Base-by-base conservation (phyloP, 2,888 invertebrate species). In the Cataglyphis albicans region DNA sequence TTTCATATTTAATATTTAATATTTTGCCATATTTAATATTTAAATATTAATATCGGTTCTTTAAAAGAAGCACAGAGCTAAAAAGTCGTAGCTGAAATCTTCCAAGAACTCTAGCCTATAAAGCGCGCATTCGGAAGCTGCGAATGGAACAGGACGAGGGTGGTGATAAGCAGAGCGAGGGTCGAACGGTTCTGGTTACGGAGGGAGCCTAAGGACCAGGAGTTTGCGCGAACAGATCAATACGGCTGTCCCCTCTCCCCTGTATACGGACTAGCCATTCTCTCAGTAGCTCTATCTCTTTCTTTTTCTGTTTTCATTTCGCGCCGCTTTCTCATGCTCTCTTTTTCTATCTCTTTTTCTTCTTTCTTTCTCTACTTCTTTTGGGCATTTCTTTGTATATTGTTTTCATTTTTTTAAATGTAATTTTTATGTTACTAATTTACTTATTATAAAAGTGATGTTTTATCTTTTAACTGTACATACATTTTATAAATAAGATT, bases 141-240 rank as follows among this genome's bases (percentile, higher is more conserved):
- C 38, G 68, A 84, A 61, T 57, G 59, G 32, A 52, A 32, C 59
- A 55, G 55, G 44, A 25, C 32, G 38, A 74, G 67, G 52, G 76
- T 67, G 74, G 72, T 25, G 64, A 57, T 59, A 74, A 61, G 67
- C 41, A 25, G 44, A 65, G 68, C 35, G 74, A 72, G 86, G 52
- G 84, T 59, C 25, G 57, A n/a, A 38, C 44, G 73, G 44, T 76
- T 86, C 84, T 65, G 81, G 67, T 61, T 83, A 88, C 86, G 82
- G 86, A 88, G 84, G 84, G 73, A 86, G 84, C 81, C 86, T 90
- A 83, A 89, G 89, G 87, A 90, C 81, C 89, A 84, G 87, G 92
- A 93, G 92, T 91, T 92, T 92, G 92, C 93, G 93, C 93, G 93
- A 89, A 90, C 91, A 91, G 92, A 93, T 93, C 93, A 93, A 93